Conservation (phyloP, 2,797 vertebrate species). For the Sebastes vulpes region DNA sequence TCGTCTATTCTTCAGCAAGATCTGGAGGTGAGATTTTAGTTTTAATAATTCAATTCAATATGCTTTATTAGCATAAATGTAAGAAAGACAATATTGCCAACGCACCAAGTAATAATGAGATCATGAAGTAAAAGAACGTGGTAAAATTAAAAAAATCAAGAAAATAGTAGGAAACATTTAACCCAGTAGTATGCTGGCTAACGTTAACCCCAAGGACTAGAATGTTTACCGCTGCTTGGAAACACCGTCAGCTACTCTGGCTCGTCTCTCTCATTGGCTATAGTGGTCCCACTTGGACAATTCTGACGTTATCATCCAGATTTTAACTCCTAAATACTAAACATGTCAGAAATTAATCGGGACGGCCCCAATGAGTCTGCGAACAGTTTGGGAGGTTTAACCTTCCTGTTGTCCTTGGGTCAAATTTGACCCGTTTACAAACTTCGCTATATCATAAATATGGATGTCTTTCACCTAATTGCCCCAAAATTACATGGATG, state of each 20-base stretch:
- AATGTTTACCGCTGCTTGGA: neutral
- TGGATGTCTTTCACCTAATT: too few species aligned
- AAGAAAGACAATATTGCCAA: neutral
- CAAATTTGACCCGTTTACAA: too few species aligned
- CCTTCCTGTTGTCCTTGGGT: too few species aligned
- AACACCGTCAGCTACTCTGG: neutral
- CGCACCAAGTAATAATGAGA: neutral
- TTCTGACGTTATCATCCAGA: neutral
- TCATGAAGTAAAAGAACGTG: neutral
- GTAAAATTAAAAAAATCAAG: neutral
- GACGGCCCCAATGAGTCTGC: neutral
- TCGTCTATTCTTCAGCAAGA: neutral
- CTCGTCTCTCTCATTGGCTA: too few species aligned
- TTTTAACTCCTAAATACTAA: neutral
- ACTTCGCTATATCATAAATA: too few species aligned
- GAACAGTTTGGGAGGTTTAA: neutral
- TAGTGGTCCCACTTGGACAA: accelerated
- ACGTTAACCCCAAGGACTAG: neutral
- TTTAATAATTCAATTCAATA: neutral
- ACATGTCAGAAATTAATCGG: neutral
- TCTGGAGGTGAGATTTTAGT: neutral
- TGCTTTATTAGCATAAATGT: neutral
- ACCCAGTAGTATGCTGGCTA: neutral
- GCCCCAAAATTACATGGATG: too few species aligned
- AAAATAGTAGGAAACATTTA: neutral